Evolutionary conservation across 1,140 invertebrate species (phyloP).

Genomic region (Lasioglossum baleicum): DNA sequence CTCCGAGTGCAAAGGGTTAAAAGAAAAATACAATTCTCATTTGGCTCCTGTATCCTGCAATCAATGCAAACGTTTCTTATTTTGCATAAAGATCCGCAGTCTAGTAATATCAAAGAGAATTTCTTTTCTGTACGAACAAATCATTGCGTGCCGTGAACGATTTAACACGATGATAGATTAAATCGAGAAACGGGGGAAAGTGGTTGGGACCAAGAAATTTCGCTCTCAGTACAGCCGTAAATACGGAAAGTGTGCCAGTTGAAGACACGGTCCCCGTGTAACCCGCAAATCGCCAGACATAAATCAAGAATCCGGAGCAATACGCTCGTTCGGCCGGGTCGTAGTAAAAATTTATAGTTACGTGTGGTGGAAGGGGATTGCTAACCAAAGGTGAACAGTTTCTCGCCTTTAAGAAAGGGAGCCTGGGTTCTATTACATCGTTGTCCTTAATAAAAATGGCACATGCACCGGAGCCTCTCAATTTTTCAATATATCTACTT

Average conservation of each 20-base stretch:
- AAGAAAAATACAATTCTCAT: no score
- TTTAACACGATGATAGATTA: neutral
- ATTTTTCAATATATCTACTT: slow-evolving; percentile 33
- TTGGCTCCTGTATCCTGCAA: no score
- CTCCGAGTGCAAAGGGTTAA: no score
- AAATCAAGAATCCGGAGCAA: slow-evolving; percentile 37
- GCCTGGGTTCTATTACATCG: neutral
- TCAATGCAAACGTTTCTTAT: no score
- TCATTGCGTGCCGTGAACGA: neutral
- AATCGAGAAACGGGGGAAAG: neutral
- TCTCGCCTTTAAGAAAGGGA: slow-evolving; percentile 7
- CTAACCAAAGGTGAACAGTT: slow-evolving; percentile 18
- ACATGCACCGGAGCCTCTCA: neutral
- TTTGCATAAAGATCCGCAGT: no score
- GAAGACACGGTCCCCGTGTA: neutral
- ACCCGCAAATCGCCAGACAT: slow-evolving; percentile 19
- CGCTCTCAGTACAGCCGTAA: neutral
- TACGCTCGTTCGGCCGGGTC: slow-evolving; percentile 7
- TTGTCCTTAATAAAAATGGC: neutral
- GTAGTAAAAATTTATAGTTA: slow-evolving; percentile 48
- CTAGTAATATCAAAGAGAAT: no score
- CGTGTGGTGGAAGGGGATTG: neutral
- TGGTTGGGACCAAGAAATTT: neutral
- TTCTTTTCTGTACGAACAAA: neutral
- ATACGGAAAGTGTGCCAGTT: slow-evolving; percentile 4